phyloP scores from a whole-genome alignment of 2,797 vertebrate species.

The Apogon talboti region DNA sequence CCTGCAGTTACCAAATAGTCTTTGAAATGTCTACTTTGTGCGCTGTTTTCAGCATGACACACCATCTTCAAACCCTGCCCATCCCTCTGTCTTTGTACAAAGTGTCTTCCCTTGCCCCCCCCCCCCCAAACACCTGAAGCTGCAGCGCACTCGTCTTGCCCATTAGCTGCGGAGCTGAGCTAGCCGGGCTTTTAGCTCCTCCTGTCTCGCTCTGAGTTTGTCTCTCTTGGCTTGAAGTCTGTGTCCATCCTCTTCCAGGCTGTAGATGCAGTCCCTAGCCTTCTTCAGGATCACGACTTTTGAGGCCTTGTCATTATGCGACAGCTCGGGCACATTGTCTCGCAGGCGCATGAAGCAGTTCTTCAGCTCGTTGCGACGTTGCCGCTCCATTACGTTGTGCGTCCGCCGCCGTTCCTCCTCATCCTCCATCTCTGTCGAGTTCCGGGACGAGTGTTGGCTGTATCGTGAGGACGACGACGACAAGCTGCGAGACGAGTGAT shows the following conservation, averaged over 20 bases:
- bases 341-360: slow-evolving; percentile 85
- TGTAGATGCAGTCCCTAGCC: slow-evolving; percentile 82
- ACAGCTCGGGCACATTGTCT: slow-evolving; percentile 85
- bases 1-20: slow-evolving; percentile 12
- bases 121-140: neutral
- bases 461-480: slow-evolving; percentile 23
- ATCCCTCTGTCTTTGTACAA: slow-evolving; percentile 39
- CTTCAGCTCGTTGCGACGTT: slow-evolving; percentile 86
- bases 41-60: slow-evolving; percentile 30
- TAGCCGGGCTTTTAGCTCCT: slow-evolving; percentile 75
- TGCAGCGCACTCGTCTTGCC: neutral
- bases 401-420: slow-evolving; percentile 84
- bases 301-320: slow-evolving; percentile 86
- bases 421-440: slow-evolving; percentile 73
- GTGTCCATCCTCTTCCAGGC: slow-evolving; percentile 73
- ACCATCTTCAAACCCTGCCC: neutral
- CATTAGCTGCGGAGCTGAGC: slow-evolving; percentile 71
- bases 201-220: slow-evolving; percentile 72
- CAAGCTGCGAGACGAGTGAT: slow-evolving; percentile 50
- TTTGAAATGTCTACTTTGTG: slow-evolving; percentile 59
- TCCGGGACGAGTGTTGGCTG: slow-evolving; percentile 43
- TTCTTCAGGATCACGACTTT: slow-evolving; percentile 88
- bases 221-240: slow-evolving; percentile 68
- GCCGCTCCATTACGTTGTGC: slow-evolving; percentile 88
- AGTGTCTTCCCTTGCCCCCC: slow-evolving; percentile 11